A percentile compares a stretch with the other conserved stretches of the same genome.
Conservation (phyloP, 23 tunicate genomes). For the Ciona savignyi region DNA sequence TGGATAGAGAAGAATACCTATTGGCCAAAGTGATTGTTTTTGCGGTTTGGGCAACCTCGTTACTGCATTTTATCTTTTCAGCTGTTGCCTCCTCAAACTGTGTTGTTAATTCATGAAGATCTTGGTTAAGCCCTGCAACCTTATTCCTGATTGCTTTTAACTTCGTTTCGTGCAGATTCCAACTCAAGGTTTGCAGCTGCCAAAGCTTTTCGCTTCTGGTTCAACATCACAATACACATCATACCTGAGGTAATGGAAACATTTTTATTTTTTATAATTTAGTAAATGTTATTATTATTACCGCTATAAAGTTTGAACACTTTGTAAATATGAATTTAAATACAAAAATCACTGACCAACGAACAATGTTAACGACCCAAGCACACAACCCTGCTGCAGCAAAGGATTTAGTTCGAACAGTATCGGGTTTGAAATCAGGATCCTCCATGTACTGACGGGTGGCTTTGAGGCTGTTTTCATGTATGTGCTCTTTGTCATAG, state of each 20-base stretch:
- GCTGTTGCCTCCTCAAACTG: slow-evolving; percentile 89
- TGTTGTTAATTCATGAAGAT: slow-evolving; percentile 34
- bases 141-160: slow-evolving; percentile 34
- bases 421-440: slow-evolving; percentile 65
- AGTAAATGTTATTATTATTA: too few relatives aligned
- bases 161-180: slow-evolving; percentile 53
- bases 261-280: neutral
- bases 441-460: slow-evolving; percentile 72
- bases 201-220: slow-evolving; percentile 70
- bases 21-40: slow-evolving; percentile 74
- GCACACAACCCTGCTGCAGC: slow-evolving; percentile 92
- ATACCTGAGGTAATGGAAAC: slow-evolving; percentile 30
- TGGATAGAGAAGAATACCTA: too few relatives aligned
- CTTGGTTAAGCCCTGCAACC: slow-evolving; percentile 46
- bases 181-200: slow-evolving; percentile 69
- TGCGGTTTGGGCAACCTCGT: slow-evolving; percentile 81
- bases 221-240: slow-evolving; percentile 93
- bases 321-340: too few relatives aligned
- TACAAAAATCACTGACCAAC: slow-evolving; percentile 39
- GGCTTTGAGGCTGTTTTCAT: slow-evolving; percentile 64
- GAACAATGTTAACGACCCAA: slow-evolving; percentile 89
- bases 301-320: too few relatives aligned
- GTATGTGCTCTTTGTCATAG: slow-evolving; percentile 86
- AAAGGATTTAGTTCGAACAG: slow-evolving; percentile 56
- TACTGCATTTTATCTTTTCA: slow-evolving; percentile 76